Conservation (phyloP, 2,797 vertebrate genomes). For the Gymnoscopelus braueri region DNA sequence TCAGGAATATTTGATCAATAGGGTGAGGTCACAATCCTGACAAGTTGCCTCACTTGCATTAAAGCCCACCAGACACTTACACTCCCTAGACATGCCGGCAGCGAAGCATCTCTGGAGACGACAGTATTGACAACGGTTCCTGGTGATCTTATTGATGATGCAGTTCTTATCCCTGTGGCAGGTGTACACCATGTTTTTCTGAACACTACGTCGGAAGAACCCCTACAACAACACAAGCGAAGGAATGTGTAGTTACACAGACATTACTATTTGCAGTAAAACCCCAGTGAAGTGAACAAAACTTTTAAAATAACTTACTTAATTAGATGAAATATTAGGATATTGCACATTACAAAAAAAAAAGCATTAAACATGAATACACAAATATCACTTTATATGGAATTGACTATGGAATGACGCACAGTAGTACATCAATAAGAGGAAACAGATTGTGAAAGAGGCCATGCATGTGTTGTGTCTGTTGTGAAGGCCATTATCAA, state of each 20-base stretch:
- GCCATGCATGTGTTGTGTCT: neutral
- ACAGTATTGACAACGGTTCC: constrained; percentile 99
- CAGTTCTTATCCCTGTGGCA: constrained; percentile 97
- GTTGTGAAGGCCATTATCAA: neutral
- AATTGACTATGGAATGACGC: no score
- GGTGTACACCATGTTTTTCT: constrained; percentile 99
- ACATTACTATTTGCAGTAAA: no score
- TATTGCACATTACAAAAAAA: neutral
- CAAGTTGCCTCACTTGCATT: neutral
- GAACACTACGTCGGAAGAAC: constrained; percentile 98
- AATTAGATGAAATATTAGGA: no score
- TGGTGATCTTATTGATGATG: constrained; percentile 98
- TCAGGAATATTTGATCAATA: no score
- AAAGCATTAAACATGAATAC: neutral
- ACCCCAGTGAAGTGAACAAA: no score
- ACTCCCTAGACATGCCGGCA: constrained; percentile 98
- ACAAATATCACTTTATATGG: no score
- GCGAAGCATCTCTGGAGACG: constrained; percentile 97
- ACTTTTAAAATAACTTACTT: no score
- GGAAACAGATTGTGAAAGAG: neutral
- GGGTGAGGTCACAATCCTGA: neutral
- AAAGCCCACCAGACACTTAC: constrained; percentile 79
- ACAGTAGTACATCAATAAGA: neutral
- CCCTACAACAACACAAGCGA: constrained; percentile 78
- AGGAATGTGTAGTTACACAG: no score